A percentile compares a stretch with the other conserved stretches of the same genome.
Evolutionary conservation across 2,113 vertebrate genomes (phyloP).

Genomic region (Peucedramus taeniatus): DNA sequence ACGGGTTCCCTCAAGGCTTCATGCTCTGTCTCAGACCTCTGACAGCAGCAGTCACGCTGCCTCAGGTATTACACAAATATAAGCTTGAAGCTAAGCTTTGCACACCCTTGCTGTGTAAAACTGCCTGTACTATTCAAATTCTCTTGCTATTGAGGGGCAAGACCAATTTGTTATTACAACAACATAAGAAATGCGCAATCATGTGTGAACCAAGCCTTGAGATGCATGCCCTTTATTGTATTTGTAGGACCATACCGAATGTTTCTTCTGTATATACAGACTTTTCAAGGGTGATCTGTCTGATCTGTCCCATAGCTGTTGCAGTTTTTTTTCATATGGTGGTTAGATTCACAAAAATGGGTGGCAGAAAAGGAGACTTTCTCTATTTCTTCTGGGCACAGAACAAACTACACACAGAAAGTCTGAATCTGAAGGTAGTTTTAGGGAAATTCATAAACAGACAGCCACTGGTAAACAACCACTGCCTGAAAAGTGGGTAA

Average conservation of each 20-base stretch:
- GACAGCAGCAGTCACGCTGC: neutral
- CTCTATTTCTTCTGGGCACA: neutral
- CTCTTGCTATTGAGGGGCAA: neutral
- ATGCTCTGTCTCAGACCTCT: neutral
- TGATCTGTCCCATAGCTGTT: neutral
- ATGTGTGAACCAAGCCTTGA: neutral
- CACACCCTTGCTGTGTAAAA: neutral
- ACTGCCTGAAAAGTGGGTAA: neutral
- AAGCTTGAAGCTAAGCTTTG: neutral
- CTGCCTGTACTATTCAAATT: neutral
- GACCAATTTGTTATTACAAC: fast-evolving
- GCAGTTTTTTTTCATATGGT: neutral
- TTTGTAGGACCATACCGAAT: neutral
- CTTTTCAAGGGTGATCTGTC: neutral
- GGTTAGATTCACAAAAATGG: neutral
- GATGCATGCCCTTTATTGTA: neutral
- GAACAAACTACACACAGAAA: neutral
- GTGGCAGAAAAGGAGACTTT: neutral
- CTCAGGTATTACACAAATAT: neutral
- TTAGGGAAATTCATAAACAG: neutral
- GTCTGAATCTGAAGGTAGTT: neutral
- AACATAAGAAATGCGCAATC: neutral
- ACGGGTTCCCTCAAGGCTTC: neutral
- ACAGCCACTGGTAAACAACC: neutral
- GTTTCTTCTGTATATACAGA: neutral